Evolutionary conservation across 2,888 invertebrate genomes (phyloP).

Genomic region (Nowickia ferox): DNA sequence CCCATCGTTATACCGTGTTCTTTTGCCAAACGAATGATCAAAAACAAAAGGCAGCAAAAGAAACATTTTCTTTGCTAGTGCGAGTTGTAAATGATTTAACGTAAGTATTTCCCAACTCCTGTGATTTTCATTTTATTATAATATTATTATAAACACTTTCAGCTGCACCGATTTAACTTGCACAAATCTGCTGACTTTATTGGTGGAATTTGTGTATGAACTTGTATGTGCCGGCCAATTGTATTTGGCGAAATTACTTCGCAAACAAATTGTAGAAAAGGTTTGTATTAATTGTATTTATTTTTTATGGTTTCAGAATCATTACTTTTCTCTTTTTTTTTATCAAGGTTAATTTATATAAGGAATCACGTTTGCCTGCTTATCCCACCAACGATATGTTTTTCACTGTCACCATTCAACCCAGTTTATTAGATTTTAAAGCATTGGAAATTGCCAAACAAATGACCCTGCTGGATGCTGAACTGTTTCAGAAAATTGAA

Average conservation of each 20-base stretch:
- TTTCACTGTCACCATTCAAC: constrained; percentile 84
- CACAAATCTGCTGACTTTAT: constrained; percentile 87
- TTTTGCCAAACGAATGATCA: constrained; percentile 87
- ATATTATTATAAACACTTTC: constrained; percentile 73
- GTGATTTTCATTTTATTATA: neutral
- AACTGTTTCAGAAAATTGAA: constrained; percentile 97
- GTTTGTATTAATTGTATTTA: constrained; percentile 77
- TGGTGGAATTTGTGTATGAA: constrained; percentile 97
- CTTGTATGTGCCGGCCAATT: constrained; percentile 96
- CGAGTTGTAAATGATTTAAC: constrained; percentile 98
- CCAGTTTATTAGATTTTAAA: constrained; percentile 94
- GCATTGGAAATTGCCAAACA: constrained; percentile 98
- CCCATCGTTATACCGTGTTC: constrained; percentile 87
- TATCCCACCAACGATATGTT: constrained; percentile 76
- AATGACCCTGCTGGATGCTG: constrained; percentile 98
- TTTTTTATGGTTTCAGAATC: neutral
- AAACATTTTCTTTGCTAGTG: constrained; percentile 96
- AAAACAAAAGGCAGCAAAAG: constrained; percentile 90
- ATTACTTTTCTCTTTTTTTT: neutral
- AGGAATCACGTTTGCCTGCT: constrained; percentile 81
- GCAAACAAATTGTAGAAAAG: constrained; percentile 96
- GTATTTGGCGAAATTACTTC: constrained; percentile 93
- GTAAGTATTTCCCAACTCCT: constrained; percentile 85
- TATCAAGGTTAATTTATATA: constrained; percentile 79
- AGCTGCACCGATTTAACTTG: constrained; percentile 94